phyloP scores from a whole-genome alignment of 2,113 vertebrate genomes.

The Baryphthengus martii region DNA sequence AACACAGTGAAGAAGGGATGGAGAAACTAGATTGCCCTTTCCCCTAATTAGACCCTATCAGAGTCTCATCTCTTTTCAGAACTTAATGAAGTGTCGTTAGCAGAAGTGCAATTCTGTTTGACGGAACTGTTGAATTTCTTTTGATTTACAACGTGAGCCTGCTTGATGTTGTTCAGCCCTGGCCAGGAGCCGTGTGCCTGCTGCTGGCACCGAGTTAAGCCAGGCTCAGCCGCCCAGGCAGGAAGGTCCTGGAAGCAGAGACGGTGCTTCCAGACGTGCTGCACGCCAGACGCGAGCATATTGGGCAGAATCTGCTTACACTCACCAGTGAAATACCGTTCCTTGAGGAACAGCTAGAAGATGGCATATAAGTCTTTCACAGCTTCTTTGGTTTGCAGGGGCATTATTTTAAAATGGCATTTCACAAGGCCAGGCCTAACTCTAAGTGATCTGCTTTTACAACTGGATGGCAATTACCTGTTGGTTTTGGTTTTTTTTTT shows the following conservation, averaged over 20 bases:
- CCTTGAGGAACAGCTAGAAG: background rate
- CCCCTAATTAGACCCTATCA: background rate
- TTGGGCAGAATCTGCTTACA: background rate
- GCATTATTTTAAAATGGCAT: background rate
- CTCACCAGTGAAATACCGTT: background rate
- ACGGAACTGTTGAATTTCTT: background rate
- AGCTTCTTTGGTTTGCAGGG: background rate
- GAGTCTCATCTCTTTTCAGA: background rate
- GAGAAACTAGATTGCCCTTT: background rate
- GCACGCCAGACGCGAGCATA: rapidly evolving
- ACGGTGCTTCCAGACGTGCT: background rate
- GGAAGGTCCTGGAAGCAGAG: background rate
- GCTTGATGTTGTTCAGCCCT: background rate
- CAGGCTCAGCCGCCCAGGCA: background rate
- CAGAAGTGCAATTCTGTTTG: background rate
- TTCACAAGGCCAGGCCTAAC: background rate
- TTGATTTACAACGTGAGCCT: background rate
- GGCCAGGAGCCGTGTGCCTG: background rate
- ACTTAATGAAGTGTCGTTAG: background rate
- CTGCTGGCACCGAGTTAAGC: rapidly evolving
- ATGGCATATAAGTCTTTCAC: background rate
- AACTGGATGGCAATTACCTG: background rate
- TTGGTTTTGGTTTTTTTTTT: no score
- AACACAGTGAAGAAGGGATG: background rate
- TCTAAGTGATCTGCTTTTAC: background rate